Percentiles rank a stretch among this genome's conserved stretches.
phyloP scores from a whole-genome alignment of 2,113 vertebrate species.

The Phaethon lepturus region DNA sequence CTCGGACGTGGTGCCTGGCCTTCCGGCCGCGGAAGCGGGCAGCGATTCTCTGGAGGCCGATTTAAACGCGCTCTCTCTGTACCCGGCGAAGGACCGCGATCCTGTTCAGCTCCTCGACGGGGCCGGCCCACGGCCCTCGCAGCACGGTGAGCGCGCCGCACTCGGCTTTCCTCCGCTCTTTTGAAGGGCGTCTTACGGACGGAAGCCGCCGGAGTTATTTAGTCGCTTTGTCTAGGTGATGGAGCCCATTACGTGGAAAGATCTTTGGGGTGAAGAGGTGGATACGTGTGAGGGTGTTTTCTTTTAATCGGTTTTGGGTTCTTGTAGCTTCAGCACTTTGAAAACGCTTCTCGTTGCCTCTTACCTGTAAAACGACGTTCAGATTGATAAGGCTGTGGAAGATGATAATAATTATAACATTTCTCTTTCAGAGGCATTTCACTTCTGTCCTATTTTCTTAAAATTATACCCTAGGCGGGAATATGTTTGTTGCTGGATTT shows the following conservation, averaged over 20 bases:
- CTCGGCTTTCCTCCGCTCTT: background rate
- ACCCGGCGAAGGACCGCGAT: conserved; percentile 35
- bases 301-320: background rate
- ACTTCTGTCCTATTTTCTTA: background rate
- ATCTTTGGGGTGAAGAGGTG: background rate
- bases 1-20: conserved; percentile 33
- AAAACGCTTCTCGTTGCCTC: background rate
- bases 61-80: conserved; percentile 18
- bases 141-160: conserved; percentile 32
- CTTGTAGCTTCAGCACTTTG: background rate
- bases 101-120: conserved; percentile 50
- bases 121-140: background rate
- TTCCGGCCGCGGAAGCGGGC: background rate
- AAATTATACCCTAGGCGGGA: background rate
- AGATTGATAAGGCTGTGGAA: background rate
- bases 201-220: background rate
- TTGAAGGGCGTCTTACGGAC: background rate
- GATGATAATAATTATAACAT: background rate
- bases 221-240: too few relatives aligned
- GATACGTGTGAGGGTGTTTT: too few relatives aligned
- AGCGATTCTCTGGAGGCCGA: conserved; percentile 38
- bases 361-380: background rate
- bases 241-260: background rate
- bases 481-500: too few relatives aligned
- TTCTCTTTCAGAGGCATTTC: background rate